Evolutionary conservation across 2,888 invertebrate species (phyloP).

Genomic region (Lamellibrachia columna): DNA sequence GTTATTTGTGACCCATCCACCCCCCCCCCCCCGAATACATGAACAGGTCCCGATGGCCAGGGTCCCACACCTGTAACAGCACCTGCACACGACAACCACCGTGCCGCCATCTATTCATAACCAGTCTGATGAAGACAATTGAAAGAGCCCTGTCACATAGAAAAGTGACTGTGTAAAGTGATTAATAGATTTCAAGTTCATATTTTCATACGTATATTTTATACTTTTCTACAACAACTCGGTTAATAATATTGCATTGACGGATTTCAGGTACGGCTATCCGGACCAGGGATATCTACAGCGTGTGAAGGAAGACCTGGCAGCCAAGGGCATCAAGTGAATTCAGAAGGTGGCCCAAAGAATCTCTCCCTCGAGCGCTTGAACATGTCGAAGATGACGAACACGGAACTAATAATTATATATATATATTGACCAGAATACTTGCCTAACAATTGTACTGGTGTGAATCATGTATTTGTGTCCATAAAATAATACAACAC

Average conservation of each 20-base stretch:
- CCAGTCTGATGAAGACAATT: too few species aligned
- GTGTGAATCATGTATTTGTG: neutral
- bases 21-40: too few species aligned
- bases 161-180: too few species aligned
- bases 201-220: too few species aligned
- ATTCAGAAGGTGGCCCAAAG: neutral
- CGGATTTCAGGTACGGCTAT: neutral
- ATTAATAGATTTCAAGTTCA: too few species aligned
- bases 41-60: too few species aligned
- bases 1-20: too few species aligned
- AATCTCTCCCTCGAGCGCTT: neutral
- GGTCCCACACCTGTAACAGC: too few species aligned
- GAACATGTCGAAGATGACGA: neutral
- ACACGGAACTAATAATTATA: neutral
- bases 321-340: neutral
- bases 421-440: neutral
- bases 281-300: neutral
- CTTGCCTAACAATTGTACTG: neutral
- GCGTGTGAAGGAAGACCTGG: neutral
- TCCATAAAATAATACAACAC: neutral
- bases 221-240: neutral
- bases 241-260: neutral
- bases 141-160: too few species aligned
- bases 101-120: too few species aligned
- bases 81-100: too few species aligned